Conservation (phyloP, 2,797 vertebrate species). For the Neoniphon sammara region DNA sequence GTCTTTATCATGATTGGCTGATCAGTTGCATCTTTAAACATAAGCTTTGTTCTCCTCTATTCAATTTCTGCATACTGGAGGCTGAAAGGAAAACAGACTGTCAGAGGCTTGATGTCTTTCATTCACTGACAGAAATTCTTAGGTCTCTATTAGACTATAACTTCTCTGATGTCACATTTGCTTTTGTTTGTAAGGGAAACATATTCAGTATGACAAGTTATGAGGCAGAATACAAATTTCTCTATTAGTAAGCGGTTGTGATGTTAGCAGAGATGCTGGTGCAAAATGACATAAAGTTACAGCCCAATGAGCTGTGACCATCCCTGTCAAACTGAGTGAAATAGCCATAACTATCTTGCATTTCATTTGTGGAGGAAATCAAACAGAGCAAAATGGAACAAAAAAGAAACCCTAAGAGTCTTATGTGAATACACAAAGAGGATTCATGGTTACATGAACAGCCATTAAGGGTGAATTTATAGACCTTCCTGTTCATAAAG, state of each 20-base stretch:
- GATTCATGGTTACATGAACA: slow-evolving; percentile 3
- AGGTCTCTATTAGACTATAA: not conserved
- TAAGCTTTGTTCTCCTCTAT: not conserved
- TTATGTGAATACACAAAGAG: slow-evolving; percentile 2
- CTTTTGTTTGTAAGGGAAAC: slow-evolving; percentile 45
- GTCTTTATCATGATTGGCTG: not conserved
- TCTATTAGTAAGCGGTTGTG: slow-evolving; percentile 43
- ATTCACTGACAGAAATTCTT: slow-evolving; percentile 1
- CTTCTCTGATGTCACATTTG: slow-evolving; percentile 43
- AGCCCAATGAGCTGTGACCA: slow-evolving; percentile 51
- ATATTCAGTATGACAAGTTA: slow-evolving; percentile 24
- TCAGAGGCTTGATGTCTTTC: not conserved
- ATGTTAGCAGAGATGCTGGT: slow-evolving; percentile 30
- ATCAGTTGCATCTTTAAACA: not conserved
- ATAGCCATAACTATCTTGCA: slow-evolving; percentile 30
- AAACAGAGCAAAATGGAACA: slow-evolving; percentile 16
- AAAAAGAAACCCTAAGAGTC: not conserved
- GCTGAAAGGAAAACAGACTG: not conserved
- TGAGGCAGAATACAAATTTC: slow-evolving; percentile 40
- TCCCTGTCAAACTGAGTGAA: slow-evolving; percentile 43
- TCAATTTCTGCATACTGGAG: too few species aligned
- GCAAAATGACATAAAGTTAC: slow-evolving; percentile 54
- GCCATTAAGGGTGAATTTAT: slow-evolving; percentile 17
- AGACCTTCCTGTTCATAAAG: slow-evolving; percentile 35
- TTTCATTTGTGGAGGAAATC: slow-evolving; percentile 27